phyloP scores from a whole-genome alignment of 1,140 invertebrate genomes.

The Ceratina calcarata region DNA sequence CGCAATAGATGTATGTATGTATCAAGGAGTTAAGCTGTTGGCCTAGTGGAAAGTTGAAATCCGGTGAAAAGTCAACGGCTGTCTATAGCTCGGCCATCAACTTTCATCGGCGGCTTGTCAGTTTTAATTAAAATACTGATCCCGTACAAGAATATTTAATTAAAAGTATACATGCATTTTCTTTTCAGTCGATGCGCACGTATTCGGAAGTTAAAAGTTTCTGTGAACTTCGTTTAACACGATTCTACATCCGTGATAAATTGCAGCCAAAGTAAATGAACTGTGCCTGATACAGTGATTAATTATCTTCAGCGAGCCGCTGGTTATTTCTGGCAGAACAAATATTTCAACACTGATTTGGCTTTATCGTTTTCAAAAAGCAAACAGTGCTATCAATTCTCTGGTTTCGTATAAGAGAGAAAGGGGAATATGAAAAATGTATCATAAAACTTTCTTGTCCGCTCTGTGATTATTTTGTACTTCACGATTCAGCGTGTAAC shows the following conservation, averaged over 20 bases:
- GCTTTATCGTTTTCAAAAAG: not conserved
- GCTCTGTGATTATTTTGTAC: too few species aligned
- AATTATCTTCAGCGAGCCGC: not conserved
- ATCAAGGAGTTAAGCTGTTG: not conserved
- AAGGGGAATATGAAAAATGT: too few species aligned
- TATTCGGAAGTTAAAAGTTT: not conserved
- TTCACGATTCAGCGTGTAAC: not conserved
- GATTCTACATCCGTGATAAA: conserved; percentile 1
- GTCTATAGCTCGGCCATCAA: not conserved
- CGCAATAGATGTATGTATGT: not conserved
- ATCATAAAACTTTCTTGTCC: too few species aligned
- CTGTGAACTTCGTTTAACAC: too few species aligned
- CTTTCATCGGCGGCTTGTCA: not conserved
- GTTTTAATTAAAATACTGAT: not conserved
- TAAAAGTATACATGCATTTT: not conserved
- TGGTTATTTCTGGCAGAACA: not conserved
- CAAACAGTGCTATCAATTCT: not conserved
- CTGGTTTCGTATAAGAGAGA: too few species aligned
- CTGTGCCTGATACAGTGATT: not conserved
- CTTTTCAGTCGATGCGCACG: not conserved
- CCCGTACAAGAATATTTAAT: not conserved
- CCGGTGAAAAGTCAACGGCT: not conserved
- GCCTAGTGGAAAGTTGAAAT: not conserved
- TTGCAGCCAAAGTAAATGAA: not conserved
- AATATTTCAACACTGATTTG: not conserved